Percentiles rank a stretch among this genome's conserved stretches.
These are phyloP conservation scores for Scylla paramamosain DNA, from an alignment of 1,140 invertebrate genomes.

Conservation along the genomic window DNA sequence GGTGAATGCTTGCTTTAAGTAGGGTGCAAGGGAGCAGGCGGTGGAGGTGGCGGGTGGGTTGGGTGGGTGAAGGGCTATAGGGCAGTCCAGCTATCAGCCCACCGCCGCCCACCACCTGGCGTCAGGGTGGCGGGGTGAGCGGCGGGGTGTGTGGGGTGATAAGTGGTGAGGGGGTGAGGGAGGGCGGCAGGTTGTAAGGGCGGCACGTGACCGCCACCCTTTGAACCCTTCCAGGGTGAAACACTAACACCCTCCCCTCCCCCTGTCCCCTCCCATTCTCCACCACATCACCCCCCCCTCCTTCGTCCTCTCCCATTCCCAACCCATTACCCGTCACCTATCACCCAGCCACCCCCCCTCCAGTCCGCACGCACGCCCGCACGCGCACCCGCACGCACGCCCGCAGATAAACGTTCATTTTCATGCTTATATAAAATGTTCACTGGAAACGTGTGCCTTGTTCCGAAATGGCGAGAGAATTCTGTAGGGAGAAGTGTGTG, in stretches of 20 bases:
- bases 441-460: neutral
- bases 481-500: neutral
- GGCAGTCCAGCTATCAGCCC: neutral
- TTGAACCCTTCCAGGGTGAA: neutral
- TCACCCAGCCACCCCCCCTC: too few relatives aligned
- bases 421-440: neutral
- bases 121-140: neutral
- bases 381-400: too few relatives aligned
- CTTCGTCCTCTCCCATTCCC: neutral
- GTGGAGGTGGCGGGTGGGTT: too few relatives aligned
- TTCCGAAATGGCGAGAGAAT: neutral
- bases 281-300: neutral
- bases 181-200: neutral
- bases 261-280: neutral
- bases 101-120: neutral
- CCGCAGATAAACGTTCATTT: neutral
- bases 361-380: too few relatives aligned
- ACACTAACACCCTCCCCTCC: neutral
- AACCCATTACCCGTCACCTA: too few relatives aligned
- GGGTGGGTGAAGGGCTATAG: too few relatives aligned
- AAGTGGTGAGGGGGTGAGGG: neutral
- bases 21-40: too few relatives aligned
- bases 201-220: neutral
- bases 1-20: too few relatives aligned
- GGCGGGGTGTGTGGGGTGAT: neutral